Conservation (phyloP, 2,113 vertebrate genomes). For the Gavia stellata region DNA sequence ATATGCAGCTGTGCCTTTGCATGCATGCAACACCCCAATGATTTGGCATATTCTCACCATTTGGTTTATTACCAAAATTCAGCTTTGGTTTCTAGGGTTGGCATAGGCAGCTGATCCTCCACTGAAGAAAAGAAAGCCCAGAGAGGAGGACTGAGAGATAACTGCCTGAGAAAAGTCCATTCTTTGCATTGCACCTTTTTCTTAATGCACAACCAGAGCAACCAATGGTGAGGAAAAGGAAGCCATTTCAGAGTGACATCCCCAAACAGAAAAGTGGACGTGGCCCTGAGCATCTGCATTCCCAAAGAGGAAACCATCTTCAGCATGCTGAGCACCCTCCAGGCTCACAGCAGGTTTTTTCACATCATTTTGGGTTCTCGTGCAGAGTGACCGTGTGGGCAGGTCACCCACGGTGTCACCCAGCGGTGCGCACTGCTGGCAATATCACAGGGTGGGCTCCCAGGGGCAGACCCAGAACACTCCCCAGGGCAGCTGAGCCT, state of each 20-base stretch:
- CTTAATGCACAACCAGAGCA: background rate
- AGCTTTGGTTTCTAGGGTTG: background rate
- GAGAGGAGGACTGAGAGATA: background rate
- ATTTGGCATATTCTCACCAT: background rate
- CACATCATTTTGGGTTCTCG: background rate
- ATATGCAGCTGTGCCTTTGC: background rate
- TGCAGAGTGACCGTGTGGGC: accelerated
- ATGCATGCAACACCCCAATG: background rate
- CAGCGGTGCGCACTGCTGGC: background rate
- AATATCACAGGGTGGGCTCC: background rate
- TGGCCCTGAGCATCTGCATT: background rate
- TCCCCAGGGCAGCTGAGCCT: background rate
- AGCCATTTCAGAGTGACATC: background rate
- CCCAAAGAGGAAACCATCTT: background rate
- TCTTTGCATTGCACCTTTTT: background rate
- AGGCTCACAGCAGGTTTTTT: background rate
- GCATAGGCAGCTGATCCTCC: background rate
- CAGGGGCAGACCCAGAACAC: background rate
- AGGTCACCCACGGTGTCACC: background rate
- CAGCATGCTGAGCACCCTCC: background rate
- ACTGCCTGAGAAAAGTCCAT: background rate
- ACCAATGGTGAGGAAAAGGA: background rate
- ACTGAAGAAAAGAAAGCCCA: background rate
- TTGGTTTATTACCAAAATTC: background rate
- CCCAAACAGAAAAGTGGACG: background rate